Base-by-base conservation (phyloP, 2,113 vertebrate genomes). In the Pelmatolapia mariae region DNA sequence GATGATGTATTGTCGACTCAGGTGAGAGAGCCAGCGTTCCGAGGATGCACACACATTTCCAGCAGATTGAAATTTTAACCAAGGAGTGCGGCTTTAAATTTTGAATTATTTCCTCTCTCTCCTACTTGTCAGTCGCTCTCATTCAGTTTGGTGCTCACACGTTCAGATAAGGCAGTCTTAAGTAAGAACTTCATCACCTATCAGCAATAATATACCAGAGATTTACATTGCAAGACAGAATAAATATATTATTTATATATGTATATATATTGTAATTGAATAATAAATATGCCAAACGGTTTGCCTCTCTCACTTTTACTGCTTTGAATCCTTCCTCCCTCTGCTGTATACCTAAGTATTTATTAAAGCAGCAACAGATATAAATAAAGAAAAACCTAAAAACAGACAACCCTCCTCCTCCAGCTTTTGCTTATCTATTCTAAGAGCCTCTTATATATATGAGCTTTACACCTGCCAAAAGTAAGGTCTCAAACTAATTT, bases 1-100 rank as follows among this genome's bases (percentile, higher is more conserved):
- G 12, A 59, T 91, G 84, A 92, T 87, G 71, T 83, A 89, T 56
- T 31, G 81, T 68, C 5, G 19, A 82, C 56, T 88, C 84, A 90
- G 82, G 82, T 87, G 73, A 86, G 40, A 22, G 83, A 86, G 82
- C 82, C 47, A 38, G 24, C 71, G 31, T 50, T 52, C 57, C 52
- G 22, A 68, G 61, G 73, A 68, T 38, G 80, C 61, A 81, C 50
- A 31, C 61, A 7, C 81, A 45, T 84, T 84, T 83, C 11, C 15
- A 84, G 4, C 54, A 81, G 57, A 79, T 10, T 56, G 33, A 50
- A 85, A 61, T 31, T 29, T 68, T 71, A 38, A 79, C 16, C 6
- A 15, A 82, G 36, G 31, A 53, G 54, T 24, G 29, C 16, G 10
- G 5, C 8, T 50, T 63, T 6, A 31, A 26, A 56, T 33, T 84